A percentile compares a stretch with the other conserved stretches of the same genome.
Conservation (phyloP, 2,797 vertebrate species). For the Apogon talboti region DNA sequence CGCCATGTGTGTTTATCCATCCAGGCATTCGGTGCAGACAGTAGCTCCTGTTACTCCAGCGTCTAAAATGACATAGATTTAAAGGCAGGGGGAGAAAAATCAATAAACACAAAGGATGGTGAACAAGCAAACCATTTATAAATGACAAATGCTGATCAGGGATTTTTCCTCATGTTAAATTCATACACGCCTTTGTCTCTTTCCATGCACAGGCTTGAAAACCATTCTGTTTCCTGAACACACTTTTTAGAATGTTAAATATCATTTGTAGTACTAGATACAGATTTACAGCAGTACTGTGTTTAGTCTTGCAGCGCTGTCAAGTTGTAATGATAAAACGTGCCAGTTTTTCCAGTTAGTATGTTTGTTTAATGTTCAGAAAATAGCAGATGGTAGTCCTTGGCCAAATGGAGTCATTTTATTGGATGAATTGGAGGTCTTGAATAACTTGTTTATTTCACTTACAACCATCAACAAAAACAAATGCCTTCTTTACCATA, state of each 20-base stretch:
- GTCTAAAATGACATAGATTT: constrained; percentile 63
- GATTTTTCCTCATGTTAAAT: constrained; percentile 70
- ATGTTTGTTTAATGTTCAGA: constrained; percentile 31
- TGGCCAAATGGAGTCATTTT: constrained; percentile 23
- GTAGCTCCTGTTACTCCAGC: constrained; percentile 63
- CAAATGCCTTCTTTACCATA: constrained; percentile 7
- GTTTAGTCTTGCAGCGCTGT: constrained; percentile 11
- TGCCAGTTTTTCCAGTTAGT: constrained; percentile 40
- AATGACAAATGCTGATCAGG: constrained; percentile 75
- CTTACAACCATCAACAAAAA: not conserved
- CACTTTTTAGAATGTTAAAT: not conserved
- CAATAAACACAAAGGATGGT: constrained; percentile 66
- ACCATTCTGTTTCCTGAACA: constrained; percentile 13
- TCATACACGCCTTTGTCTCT: constrained; percentile 69
- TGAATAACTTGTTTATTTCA: not conserved
- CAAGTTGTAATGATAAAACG: constrained; percentile 20
- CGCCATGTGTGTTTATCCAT: constrained; percentile 54
- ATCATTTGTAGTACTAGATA: too few relatives aligned
- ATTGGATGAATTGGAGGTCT: constrained; percentile 1
- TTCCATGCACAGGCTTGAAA: constrained; percentile 37
- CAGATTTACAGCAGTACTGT: not conserved
- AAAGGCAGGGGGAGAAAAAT: constrained; percentile 63
- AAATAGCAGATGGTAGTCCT: constrained; percentile 36
- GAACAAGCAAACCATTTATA: constrained; percentile 70
- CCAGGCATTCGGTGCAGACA: constrained; percentile 34